Evolutionary conservation across 64 coral and sea anemone species (phyloP), one percentile per base, ranked within the genome.

Genomic region (Actinia equina): DNA sequence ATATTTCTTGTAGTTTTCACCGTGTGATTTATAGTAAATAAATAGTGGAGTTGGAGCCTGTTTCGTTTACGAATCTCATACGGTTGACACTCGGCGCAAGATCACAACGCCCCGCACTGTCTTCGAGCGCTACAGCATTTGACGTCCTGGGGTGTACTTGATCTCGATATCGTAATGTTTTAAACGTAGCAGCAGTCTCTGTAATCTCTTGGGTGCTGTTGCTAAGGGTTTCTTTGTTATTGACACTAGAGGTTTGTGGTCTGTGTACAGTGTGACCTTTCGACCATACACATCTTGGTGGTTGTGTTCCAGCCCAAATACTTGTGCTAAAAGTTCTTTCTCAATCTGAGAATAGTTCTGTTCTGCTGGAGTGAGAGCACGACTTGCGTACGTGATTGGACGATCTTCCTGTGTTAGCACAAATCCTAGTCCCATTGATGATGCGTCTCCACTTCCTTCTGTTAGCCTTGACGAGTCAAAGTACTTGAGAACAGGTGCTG

Each of bases 221-320:
- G 84, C 22, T 86, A 86, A 64, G 16, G 84, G 84, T 44, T 86
- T 65, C 23, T 44, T 86, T 60, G 84, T 62, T 55, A 86, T 86
- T 6, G 84, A 86, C 57, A 60, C 84, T 30, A 86, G 44, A 60
- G 84, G 22, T 44, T 86, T 86, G 84, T 86, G 57, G 59, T 67
- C 87, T 44, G 77, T 82, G 51, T 26, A 44, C 61, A 46, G 79
- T 60, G 77, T 62, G 22, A n/a, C 80, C 82, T 86, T 92, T 45
- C 78, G 77, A 46, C 90, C 77, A 56, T 87, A 87, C n/a, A 83
- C 61, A 10, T 87, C 83, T 46, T 92, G 76, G 56, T 78, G 85
- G 56, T 92, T 92, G 53, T 87, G 78, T 17, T 87, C 57, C 43
- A 82, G 56, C 1, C 90, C 77, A 5, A 90, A 90, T 17, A 90